Evolutionary conservation across 2,113 vertebrate genomes (phyloP).

Genomic region (Hoplias malabaricus): DNA sequence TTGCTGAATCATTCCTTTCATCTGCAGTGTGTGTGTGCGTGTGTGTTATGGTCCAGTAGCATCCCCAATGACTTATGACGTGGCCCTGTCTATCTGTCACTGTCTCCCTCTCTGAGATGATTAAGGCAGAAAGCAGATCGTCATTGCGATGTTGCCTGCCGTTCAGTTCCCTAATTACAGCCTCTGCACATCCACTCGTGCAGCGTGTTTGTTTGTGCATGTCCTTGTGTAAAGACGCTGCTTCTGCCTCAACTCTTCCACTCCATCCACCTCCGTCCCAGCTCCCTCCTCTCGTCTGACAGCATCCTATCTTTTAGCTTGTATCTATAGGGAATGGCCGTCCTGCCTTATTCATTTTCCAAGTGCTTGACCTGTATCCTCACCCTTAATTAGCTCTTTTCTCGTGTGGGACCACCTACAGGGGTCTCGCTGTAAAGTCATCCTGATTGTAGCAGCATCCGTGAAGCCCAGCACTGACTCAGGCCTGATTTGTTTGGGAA

Average conservation of each 20-base stretch:
- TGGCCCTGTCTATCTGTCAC: not conserved
- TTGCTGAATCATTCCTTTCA: not conserved
- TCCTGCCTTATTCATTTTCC: not conserved
- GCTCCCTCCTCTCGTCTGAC: not conserved
- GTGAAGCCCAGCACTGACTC: not conserved
- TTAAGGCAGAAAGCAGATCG: not conserved
- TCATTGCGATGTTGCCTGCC: not conserved
- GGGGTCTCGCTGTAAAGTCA: not conserved
- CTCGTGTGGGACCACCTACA: not conserved
- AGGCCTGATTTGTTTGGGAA: not conserved
- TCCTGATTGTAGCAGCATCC: constrained; percentile 5
- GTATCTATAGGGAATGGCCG: constrained; percentile 7
- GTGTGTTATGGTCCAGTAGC: not conserved
- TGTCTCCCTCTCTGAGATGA: constrained; percentile 1
- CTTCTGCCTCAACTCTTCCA: not conserved
- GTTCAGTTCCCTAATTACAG: constrained; percentile 3
- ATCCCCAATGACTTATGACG: not conserved
- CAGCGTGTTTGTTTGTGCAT: not conserved
- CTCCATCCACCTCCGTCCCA: not conserved
- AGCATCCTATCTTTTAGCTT: not conserved
- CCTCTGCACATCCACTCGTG: not conserved
- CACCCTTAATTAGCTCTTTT: constrained; percentile 30
- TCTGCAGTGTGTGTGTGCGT: not conserved
- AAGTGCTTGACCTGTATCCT: constrained; percentile 30
- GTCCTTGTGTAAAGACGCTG: not conserved